These are phyloP conservation scores for Drosophila paulistorum DNA, from an alignment of 1,140 invertebrate genomes.

Conservation along the genomic window DNA sequence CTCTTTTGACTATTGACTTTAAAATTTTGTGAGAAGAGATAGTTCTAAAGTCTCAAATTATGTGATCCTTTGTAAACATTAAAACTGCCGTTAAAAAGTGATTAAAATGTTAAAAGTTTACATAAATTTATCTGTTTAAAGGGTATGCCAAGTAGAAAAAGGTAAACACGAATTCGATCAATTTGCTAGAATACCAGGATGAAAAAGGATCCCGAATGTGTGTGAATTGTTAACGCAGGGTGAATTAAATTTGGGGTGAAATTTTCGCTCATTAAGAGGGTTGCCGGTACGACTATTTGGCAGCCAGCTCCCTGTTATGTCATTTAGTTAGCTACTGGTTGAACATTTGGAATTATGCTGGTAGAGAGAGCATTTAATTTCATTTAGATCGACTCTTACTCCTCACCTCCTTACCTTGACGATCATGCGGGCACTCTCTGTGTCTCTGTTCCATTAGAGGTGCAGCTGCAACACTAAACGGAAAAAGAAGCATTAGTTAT, in stretches of 20 bases:
- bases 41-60: too few relatives aligned
- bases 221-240: conserved; percentile 24
- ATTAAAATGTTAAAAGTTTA: too few relatives aligned
- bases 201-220: conserved; percentile 26
- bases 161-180: too few relatives aligned
- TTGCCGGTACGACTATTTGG: conserved; percentile 19
- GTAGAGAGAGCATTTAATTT: conserved; percentile 42
- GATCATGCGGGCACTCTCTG: background rate
- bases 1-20: too few relatives aligned
- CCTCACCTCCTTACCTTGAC: background rate
- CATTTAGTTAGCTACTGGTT: conserved; percentile 62
- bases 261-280: conserved; percentile 1
- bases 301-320: conserved; percentile 33
- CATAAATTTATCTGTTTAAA: too few relatives aligned
- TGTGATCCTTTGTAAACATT: too few relatives aligned
- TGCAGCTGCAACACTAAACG: background rate
- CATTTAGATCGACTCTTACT: conserved; percentile 15
- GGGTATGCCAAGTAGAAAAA: too few relatives aligned
- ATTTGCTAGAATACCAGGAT: background rate
- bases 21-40: too few relatives aligned
- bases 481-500: background rate
- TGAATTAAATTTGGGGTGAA: conserved; percentile 8
- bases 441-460: too few relatives aligned
- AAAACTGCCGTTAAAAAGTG: too few relatives aligned
- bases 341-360: conserved; percentile 38